Evolutionary conservation across 2,888 invertebrate genomes (phyloP).

Genomic region (Camptogramma bilineatum): DNA sequence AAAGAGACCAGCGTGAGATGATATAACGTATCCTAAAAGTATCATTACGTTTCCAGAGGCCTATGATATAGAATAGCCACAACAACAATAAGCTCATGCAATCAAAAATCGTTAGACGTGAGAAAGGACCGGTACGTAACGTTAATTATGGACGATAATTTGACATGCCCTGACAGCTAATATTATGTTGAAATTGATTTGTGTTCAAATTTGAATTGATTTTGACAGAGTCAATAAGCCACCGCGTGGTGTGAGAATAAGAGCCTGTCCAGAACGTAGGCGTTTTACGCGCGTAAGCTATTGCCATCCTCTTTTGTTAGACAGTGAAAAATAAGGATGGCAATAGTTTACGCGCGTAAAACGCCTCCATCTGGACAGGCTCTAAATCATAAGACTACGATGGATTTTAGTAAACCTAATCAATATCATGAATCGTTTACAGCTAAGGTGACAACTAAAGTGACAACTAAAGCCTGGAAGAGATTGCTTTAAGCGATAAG

Average conservation of each 20-base stretch:
- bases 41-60: constrained; percentile 25
- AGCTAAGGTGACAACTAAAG: no score
- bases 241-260: constrained; percentile 66
- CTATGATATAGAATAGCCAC: constrained; percentile 45
- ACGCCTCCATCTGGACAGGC: no score
- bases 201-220: constrained; percentile 83
- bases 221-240: constrained; percentile 84
- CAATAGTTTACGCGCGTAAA: no score
- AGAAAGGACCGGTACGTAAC: constrained; percentile 67
- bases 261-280: no score
- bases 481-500: no score
- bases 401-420: constrained; percentile 34
- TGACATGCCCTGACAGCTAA: constrained; percentile 82
- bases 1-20: not conserved
- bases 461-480: no score
- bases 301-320: no score
- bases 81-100: constrained; percentile 58
- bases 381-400: constrained; percentile 46
- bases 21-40: constrained; percentile 10
- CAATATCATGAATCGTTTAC: not conserved
- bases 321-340: no score
- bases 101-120: constrained; percentile 65
- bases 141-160: constrained; percentile 80
- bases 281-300: no score
- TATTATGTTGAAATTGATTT: constrained; percentile 83